Conservation (phyloP, 1,140 invertebrate species). For the Aethina tumida region DNA sequence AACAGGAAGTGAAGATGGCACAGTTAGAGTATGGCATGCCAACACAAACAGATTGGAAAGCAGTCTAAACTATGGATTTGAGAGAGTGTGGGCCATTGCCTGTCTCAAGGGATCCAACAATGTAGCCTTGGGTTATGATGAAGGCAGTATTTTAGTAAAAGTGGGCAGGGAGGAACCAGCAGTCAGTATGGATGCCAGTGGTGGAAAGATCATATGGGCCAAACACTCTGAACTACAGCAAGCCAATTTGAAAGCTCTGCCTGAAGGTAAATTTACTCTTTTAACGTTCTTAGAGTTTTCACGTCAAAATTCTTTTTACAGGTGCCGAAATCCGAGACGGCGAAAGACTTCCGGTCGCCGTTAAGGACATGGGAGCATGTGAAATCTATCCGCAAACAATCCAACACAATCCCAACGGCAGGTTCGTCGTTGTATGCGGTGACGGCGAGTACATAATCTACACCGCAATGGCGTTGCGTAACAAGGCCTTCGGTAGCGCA, state of each 20-base stretch:
- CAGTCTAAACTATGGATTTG: slow-evolving; percentile 95
- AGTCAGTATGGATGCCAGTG: slow-evolving; percentile 96
- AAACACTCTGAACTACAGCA: slow-evolving; percentile 97
- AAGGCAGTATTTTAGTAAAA: slow-evolving; percentile 96
- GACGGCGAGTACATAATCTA: slow-evolving; percentile 99
- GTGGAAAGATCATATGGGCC: slow-evolving; percentile 98
- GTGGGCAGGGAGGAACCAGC: slow-evolving; percentile 97
- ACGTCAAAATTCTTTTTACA: slow-evolving; percentile 14
- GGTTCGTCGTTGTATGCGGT: slow-evolving; percentile 97
- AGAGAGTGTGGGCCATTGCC: slow-evolving; percentile 96
- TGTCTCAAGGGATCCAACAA: slow-evolving; percentile 94
- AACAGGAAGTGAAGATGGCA: slow-evolving; percentile 95
- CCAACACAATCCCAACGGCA: slow-evolving; percentile 96
- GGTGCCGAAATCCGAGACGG: slow-evolving; percentile 79
- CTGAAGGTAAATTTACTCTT: slow-evolving; percentile 61
- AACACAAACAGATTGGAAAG: slow-evolving; percentile 95
- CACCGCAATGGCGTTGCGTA: slow-evolving; percentile 96
- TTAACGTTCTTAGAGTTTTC: too few relatives aligned
- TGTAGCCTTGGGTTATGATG: slow-evolving; percentile 90
- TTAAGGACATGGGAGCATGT: slow-evolving; percentile 99
- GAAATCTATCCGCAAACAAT: slow-evolving; percentile 99
- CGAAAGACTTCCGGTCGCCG: slow-evolving; percentile 80
- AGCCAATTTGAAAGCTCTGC: slow-evolving; percentile 83
- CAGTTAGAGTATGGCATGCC: slow-evolving; percentile 94
- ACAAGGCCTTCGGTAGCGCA: slow-evolving; percentile 96